Percentiles rank a stretch among this genome's conserved stretches.
phyloP scores from a whole-genome alignment of 2,888 invertebrate species.

The Argyresthia albistria region DNA sequence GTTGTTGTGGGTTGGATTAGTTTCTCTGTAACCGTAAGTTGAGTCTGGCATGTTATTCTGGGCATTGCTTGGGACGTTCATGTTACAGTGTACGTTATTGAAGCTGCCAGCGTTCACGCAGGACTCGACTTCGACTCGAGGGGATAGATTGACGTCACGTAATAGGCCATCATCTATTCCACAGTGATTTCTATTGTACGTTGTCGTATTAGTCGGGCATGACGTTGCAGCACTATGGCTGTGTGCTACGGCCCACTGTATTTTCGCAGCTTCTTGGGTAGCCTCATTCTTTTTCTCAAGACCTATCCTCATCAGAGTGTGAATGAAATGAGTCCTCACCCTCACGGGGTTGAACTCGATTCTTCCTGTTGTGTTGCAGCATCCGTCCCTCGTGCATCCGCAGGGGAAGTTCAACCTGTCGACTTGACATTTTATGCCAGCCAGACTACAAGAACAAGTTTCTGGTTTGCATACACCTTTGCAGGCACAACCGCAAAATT shows the following conservation, averaged over 20 bases:
- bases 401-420: constrained; percentile 97
- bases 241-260: constrained; percentile 54
- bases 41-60: constrained; percentile 26
- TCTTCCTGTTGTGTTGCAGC: constrained; percentile 92
- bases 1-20: constrained; percentile 64
- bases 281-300: constrained; percentile 87
- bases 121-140: constrained; percentile 74
- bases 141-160: constrained; percentile 66
- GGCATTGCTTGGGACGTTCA: constrained; percentile 25
- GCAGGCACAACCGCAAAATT: constrained; percentile 94
- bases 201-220: constrained; percentile 40
- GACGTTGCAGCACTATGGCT: constrained; percentile 12
- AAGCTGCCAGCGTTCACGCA: constrained; percentile 78
- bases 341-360: constrained; percentile 97
- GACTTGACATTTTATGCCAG: constrained; percentile 98
- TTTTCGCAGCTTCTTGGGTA: constrained; percentile 53
- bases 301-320: constrained; percentile 94
- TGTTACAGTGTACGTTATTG: constrained; percentile 78
- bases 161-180: constrained; percentile 49
- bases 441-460: constrained; percentile 93
- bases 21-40: constrained; percentile 34
- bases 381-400: constrained; percentile 95
- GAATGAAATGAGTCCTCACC: constrained; percentile 96
- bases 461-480: constrained; percentile 96
- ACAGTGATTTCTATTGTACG: constrained; percentile 21